Evolutionary conservation across 35 echinoderm and acorn worm genomes (phyloP).

Genomic region (Ophiothrix spiculata): DNA sequence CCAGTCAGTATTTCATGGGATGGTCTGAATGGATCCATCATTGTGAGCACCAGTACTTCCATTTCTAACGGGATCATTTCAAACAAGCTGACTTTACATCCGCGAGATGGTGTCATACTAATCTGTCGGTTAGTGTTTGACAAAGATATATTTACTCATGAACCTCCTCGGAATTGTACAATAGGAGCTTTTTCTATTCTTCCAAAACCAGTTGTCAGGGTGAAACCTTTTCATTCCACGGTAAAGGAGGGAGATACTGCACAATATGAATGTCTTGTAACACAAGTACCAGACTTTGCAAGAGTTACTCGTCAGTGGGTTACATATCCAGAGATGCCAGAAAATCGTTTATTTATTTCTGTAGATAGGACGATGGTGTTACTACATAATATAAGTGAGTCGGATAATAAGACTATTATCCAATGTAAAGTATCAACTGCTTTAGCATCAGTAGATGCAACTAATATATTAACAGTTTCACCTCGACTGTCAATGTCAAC

Average conservation of each 20-base stretch:
- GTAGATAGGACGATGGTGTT: background rate
- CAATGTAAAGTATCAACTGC: background rate
- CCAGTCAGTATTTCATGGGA: background rate
- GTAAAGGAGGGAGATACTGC: background rate
- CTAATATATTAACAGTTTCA: background rate
- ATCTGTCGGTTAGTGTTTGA: background rate
- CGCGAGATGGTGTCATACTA: background rate
- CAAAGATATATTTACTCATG: background rate
- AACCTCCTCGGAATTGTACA: background rate
- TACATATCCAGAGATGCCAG: background rate
- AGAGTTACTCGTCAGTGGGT: background rate
- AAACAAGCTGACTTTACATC: background rate
- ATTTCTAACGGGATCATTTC: background rate
- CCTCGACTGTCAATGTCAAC: too few relatives aligned
- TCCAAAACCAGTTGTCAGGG: background rate
- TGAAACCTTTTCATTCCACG: background rate
- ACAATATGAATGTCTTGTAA: background rate
- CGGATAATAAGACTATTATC: background rate
- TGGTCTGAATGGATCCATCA: background rate
- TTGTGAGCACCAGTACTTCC: background rate
- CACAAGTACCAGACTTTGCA: background rate
- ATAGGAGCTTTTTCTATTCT: background rate
- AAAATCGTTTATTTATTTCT: background rate
- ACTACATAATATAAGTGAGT: background rate
- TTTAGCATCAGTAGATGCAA: background rate